A percentile compares a stretch with the other conserved stretches of the same genome.
These are phyloP conservation scores for Camponotus pennsylvanicus DNA, from an alignment of 1,140 invertebrate genomes.

Conservation along the genomic window DNA sequence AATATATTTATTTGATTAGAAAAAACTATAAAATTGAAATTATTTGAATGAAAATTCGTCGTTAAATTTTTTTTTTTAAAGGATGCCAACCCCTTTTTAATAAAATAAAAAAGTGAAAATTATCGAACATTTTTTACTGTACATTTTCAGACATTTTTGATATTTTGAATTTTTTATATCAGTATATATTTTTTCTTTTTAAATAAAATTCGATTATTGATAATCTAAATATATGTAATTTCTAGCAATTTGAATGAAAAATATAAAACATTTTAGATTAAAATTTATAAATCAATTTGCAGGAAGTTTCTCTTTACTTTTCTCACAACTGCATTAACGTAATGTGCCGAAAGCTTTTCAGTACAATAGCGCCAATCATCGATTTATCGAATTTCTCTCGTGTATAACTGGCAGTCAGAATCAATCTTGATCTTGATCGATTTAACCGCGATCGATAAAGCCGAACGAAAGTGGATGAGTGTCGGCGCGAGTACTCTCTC, in stretches of 20 bases:
- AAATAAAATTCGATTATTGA: neutral
- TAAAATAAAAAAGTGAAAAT: neutral
- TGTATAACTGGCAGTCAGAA: slow-evolving; percentile 56
- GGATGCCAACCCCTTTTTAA: neutral
- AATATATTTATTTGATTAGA: slow-evolving; percentile 12
- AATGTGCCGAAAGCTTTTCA: slow-evolving; percentile 45
- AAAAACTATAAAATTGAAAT: neutral
- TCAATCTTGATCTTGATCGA: slow-evolving; percentile 57
- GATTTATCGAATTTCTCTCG: slow-evolving; percentile 62
- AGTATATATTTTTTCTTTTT: neutral
- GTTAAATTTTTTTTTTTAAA: neutral
- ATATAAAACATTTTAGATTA: slow-evolving; percentile 6
- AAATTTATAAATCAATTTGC: slow-evolving; percentile 39
- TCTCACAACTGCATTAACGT: slow-evolving; percentile 27
- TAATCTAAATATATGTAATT: neutral
- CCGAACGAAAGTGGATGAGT: slow-evolving; percentile 19
- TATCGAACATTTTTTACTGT: neutral
- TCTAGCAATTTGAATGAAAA: neutral
- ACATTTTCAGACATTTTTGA: neutral
- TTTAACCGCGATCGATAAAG: slow-evolving; percentile 40
- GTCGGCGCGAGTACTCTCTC: neutral
- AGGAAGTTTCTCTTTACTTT: slow-evolving; percentile 57
- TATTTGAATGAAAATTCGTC: neutral
- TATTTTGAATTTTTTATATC: neutral
- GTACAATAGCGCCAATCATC: slow-evolving; percentile 66